These are phyloP conservation scores for Caenorhabditis afra DNA, from an alignment of 2,888 invertebrate species.

Conservation along the genomic window DNA sequence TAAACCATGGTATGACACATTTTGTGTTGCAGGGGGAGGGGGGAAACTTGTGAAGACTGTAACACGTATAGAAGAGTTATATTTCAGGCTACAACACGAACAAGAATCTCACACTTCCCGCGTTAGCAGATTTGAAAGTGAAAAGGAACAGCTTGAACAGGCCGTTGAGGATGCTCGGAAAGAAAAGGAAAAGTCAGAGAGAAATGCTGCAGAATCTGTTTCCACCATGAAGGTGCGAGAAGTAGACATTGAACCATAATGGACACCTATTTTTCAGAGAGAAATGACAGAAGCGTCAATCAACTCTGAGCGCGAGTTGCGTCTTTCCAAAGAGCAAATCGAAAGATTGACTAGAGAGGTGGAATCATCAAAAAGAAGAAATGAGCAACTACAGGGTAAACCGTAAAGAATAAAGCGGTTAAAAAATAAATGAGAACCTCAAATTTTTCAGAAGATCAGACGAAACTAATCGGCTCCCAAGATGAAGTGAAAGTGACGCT, in stretches of 20 bases:
- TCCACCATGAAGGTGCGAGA: conserved; percentile 19
- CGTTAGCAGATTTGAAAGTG: conserved; percentile 17
- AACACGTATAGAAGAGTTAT: no score
- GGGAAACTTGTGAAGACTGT: no score
- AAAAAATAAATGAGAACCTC: neutral
- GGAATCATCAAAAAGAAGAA: conserved; percentile 49
- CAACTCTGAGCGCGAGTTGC: conserved; percentile 34
- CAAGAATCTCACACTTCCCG: conserved; percentile 3
- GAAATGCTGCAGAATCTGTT: conserved; percentile 25
- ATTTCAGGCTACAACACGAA: neutral
- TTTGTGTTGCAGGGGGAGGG: no score
- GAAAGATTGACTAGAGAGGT: conserved; percentile 56
- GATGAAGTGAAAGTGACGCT: conserved; percentile 52
- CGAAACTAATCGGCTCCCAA: conserved; percentile 52
- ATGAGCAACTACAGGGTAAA: conserved; percentile 62
- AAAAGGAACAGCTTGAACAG: conserved; percentile 45
- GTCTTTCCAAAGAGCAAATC: conserved; percentile 47
- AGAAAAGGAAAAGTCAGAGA: conserved; percentile 17
- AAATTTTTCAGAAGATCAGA: conserved; percentile 54
- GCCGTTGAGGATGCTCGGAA: conserved; percentile 11
- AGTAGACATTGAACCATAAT: no score
- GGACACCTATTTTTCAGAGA: conserved; percentile 14
- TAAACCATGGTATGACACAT: neutral
- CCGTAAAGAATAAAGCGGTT: neutral
- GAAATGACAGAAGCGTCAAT: conserved; percentile 49